Base-by-base conservation (phyloP, 2,888 invertebrate species). In the Diadegma fenestrale region DNA sequence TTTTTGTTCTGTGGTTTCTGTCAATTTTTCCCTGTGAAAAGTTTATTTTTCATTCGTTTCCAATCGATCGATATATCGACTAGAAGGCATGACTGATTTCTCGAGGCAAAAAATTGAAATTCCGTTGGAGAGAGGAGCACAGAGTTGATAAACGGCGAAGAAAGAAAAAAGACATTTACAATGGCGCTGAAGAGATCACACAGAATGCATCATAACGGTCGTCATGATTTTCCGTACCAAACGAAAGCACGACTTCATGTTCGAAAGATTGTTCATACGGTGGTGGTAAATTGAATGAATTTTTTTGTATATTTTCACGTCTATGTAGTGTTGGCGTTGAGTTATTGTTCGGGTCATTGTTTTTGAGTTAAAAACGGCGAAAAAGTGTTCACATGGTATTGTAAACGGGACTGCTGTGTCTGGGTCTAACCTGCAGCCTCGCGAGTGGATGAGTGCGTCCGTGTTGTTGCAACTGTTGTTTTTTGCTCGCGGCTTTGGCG, bases 391-490 rank as follows among this genome's bases (percentile, higher is more conserved):
- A 98, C 98, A 98, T 97, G 93, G 97, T 98, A 95, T 98, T 98
- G 95, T 97, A 98, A 94, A 97, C 97, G 93, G 97, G 96, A 95
- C 97, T 97, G 94, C 97, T 97, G 95, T 96, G 95, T 95, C 96
- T 95, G 91, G 96, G 95, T 95, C 97, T 96, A 94, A 97, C 95
- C 95, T 96, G 97, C 94, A 98, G 96, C 96, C 97, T 97, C 91
- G 98, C 97, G 92, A 98, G 95, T 89, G 98, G 98, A 95, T 98
- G 98, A 92, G 97, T 98, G 94, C 97, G 98, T 90, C 98, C 98
- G 94, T 98, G 98, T 91, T 97, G 98, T 77, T 64, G 66, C 48
- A 76, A 33, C 94, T 98, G 98, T 92, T 97, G 96, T 94, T 97
- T 96, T 94, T 97, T 97, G 90, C 95, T 96, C 92, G 96, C 96